phyloP scores from a whole-genome alignment of 2,797 vertebrate genomes.

The Hippopotamyrus pictus region DNA sequence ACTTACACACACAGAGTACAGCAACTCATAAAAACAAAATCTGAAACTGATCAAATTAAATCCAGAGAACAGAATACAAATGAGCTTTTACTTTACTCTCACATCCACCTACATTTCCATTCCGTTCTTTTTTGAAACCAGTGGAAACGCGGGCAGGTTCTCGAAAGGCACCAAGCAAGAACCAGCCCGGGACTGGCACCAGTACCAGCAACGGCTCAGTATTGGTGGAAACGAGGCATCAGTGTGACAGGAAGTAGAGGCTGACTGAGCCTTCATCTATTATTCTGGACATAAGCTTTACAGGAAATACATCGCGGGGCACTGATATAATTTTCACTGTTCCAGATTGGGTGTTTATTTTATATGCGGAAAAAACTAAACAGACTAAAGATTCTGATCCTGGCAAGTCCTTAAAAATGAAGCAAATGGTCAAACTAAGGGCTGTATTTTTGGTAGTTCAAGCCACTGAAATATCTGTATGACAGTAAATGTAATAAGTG shows the following conservation, averaged over 20 bases:
- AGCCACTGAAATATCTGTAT: background rate
- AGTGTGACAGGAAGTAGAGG: background rate
- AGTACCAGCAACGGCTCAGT: background rate
- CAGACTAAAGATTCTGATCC: background rate
- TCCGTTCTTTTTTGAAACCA: background rate
- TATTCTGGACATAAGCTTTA: background rate
- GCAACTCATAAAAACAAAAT: no score
- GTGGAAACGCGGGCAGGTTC: background rate
- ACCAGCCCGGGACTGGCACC: background rate
- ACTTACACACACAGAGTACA: background rate
- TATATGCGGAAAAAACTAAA: background rate
- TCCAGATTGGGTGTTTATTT: background rate
- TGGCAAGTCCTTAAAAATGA: background rate
- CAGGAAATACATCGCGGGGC: background rate
- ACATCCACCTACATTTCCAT: background rate
- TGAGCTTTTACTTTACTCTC: no score
- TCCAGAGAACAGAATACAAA: no score
- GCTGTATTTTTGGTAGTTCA: background rate
- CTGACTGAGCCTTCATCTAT: background rate
- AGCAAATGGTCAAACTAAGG: background rate
- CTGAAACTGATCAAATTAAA: no score
- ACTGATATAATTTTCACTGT: background rate
- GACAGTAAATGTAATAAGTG: background rate
- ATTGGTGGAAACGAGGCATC: background rate
- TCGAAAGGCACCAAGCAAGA: background rate